Percentiles rank a stretch among this genome's conserved stretches.
Evolutionary conservation across 2,113 vertebrate species (phyloP).

Genomic region (Apteryx owenii): DNA sequence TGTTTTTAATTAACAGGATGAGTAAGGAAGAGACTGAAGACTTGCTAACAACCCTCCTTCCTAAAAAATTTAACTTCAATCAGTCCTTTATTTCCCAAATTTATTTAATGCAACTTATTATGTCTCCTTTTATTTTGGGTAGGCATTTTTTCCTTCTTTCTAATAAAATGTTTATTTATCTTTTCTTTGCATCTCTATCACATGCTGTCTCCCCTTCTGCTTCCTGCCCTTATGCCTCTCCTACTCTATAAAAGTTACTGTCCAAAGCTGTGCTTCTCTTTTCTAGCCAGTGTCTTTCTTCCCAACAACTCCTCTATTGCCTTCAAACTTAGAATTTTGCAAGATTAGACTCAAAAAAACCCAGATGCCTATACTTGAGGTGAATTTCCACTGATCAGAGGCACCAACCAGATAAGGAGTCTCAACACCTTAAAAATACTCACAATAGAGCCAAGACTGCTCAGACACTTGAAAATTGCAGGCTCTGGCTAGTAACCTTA

Average conservation of each 20-base stretch:
- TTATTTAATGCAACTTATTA: not conserved
- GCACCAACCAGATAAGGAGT: not conserved
- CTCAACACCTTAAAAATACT: not conserved
- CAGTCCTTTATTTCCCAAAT: not conserved
- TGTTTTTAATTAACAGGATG: constrained; percentile 37
- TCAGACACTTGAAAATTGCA: fast-evolving
- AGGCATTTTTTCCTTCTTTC: not conserved
- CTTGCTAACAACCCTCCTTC: not conserved
- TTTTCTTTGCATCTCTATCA: not conserved
- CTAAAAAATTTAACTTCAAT: not conserved
- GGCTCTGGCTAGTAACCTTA: not conserved
- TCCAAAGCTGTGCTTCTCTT: fast-evolving
- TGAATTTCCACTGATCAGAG: not conserved
- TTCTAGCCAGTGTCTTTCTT: not conserved
- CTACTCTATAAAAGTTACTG: not conserved
- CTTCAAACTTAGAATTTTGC: not conserved
- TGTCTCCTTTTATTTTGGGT: not conserved
- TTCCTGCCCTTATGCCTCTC: not conserved
- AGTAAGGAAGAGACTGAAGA: not conserved
- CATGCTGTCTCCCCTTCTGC: not conserved
- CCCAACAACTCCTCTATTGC: not conserved
- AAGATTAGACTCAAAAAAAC: not conserved
- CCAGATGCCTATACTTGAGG: not conserved
- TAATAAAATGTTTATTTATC: not conserved
- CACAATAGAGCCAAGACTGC: not conserved